Conservation (phyloP, 2,888 invertebrate species). For the Perizoma affinitatum region DNA sequence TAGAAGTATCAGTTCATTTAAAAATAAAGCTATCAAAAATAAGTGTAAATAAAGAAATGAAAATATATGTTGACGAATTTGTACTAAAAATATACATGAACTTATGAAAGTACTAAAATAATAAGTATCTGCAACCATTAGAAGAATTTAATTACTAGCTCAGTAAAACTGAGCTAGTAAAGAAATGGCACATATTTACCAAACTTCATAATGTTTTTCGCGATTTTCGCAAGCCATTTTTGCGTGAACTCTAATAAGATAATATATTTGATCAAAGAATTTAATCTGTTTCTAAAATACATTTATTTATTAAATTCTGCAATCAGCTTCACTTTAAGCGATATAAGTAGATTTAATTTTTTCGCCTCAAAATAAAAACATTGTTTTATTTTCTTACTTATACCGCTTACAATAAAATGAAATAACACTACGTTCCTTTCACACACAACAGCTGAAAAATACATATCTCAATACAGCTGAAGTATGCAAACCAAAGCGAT, state of each 20-base stretch:
- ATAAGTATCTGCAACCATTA: conserved; percentile 18
- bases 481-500: background rate
- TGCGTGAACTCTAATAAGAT: conserved; percentile 10
- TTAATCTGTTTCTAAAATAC: background rate
- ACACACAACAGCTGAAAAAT: conserved; percentile 10
- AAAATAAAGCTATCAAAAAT: conserved; percentile 15
- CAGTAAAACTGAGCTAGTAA: conserved; percentile 12
- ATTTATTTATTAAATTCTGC: conserved; percentile 2
- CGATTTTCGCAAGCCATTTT: conserved; percentile 10
- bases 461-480: conserved; percentile 1
- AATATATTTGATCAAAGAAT: conserved; percentile 2
- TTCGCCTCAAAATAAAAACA: conserved; percentile 3
- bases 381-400: conserved; percentile 12
- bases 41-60: conserved; percentile 10
- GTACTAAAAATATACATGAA: conserved; percentile 9
- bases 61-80: conserved; percentile 7
- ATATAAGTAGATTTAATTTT: conserved; percentile 9
- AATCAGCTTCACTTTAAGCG: conserved; percentile 1
- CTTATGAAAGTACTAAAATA: conserved; percentile 7
- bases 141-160: background rate
- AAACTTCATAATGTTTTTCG: conserved; percentile 4
- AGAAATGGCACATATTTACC: conserved; percentile 17
- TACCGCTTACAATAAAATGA: conserved; percentile 16
- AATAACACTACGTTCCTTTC: conserved; percentile 4
- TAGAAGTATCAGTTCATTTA: conserved; percentile 35